A percentile compares a stretch with the other conserved stretches of the same genome.
Evolutionary conservation across 1,140 invertebrate species (phyloP).

Genomic region (Penaeus vannamei): DNA sequence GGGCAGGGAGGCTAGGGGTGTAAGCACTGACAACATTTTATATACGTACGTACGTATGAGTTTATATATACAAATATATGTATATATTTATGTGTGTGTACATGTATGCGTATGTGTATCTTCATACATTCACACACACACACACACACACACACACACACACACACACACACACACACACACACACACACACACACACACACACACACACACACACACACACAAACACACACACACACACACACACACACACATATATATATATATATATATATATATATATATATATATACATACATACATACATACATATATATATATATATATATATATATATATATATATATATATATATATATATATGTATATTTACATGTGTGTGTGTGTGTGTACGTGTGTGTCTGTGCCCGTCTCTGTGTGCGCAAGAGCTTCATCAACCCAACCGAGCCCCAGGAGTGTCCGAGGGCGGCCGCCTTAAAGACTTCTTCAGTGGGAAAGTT

Average conservation of each 20-base stretch:
- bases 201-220: background rate
- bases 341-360: background rate
- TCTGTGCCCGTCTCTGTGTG: too few relatives aligned
- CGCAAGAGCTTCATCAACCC: too few relatives aligned
- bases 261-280: background rate
- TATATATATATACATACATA: background rate
- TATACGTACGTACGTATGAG: background rate
- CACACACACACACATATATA: background rate
- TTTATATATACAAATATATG: background rate
- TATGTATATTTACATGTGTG: background rate
- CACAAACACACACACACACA: background rate
- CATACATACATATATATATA: background rate
- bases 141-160: background rate
- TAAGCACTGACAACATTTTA: background rate
- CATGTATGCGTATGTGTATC: background rate
- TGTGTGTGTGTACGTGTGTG: background rate
- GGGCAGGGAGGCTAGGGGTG: background rate
- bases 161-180: background rate
- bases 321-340: too few relatives aligned
- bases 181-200: background rate
- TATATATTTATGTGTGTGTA: too few relatives aligned
- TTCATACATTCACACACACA: background rate
- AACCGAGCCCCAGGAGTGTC: too few relatives aligned
- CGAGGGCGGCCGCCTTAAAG: too few relatives aligned
- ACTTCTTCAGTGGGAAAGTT: too few relatives aligned